These are phyloP conservation scores for Lithobates sylvaticus DNA, from an alignment of 2,797 vertebrate species.

Conservation along the genomic window DNA sequence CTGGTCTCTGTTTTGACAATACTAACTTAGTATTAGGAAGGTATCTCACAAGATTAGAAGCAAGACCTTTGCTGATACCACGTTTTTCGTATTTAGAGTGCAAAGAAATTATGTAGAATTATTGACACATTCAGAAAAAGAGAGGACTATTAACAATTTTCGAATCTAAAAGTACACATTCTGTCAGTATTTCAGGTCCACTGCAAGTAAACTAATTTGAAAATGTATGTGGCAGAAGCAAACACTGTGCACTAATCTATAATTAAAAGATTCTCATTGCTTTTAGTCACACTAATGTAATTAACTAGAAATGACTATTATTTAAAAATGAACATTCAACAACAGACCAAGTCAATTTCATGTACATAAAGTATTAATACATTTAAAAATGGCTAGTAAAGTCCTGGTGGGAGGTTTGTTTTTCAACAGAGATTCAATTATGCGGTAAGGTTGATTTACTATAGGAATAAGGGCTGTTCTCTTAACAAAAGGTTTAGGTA, in stretches of 20 bases:
- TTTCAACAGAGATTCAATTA: neutral
- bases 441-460: too few relatives aligned
- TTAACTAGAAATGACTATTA: constrained; percentile 10
- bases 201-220: constrained; percentile 20
- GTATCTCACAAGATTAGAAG: too few relatives aligned
- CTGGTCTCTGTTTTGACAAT: too few relatives aligned
- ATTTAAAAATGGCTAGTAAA: neutral
- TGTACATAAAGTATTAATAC: neutral
- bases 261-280: constrained; percentile 47
- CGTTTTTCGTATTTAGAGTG: neutral
- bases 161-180: neutral
- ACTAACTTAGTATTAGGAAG: too few relatives aligned
- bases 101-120: too few relatives aligned
- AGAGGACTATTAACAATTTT: too few relatives aligned
- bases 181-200: neutral
- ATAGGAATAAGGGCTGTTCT: too few relatives aligned
- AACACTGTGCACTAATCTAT: constrained; percentile 43
- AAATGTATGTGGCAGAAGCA: constrained; percentile 34
- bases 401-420: neutral
- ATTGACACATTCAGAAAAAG: too few relatives aligned
- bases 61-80: neutral
- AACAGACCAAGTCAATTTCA: neutral
- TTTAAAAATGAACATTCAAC: constrained; percentile 16
- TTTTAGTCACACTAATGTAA: constrained; percentile 1
- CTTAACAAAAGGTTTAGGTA: too few relatives aligned